phyloP scores from a whole-genome alignment of 2,888 invertebrate genomes.

The Leptarthrus brevirostris region DNA sequence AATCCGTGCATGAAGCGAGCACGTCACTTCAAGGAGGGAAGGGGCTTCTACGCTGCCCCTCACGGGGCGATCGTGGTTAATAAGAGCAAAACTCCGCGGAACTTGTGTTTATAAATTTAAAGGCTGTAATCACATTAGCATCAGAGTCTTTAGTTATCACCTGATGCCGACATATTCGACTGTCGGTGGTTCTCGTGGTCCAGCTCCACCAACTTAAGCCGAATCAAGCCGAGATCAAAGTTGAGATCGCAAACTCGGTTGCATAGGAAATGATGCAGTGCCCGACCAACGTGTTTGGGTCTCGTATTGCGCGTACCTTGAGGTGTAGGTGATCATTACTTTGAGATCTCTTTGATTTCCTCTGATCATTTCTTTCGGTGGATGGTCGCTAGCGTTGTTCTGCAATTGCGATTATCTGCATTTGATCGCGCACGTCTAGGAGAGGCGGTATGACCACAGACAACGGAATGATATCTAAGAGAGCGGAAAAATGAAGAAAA shows the following conservation, averaged over 20 bases:
- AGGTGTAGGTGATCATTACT: constrained; percentile 55
- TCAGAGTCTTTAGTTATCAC: constrained; percentile 65
- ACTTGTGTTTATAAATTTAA: constrained; percentile 66
- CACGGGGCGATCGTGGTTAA: constrained; percentile 47
- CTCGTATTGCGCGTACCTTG: constrained; percentile 55
- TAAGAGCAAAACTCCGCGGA: constrained; percentile 55
- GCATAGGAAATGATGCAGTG: neutral
- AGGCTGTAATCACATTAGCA: constrained; percentile 68
- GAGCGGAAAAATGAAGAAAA: constrained; percentile 59
- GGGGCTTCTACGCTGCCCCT: constrained; percentile 2
- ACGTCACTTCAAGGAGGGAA: constrained; percentile 14
- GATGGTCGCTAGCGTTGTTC: constrained; percentile 33
- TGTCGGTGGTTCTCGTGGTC: constrained; percentile 17
- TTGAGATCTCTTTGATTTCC: constrained; percentile 51
- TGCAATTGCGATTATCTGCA: constrained; percentile 51
- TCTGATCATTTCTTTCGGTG: constrained; percentile 45
- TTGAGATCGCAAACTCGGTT: constrained; percentile 55
- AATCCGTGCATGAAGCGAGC: constrained; percentile 36
- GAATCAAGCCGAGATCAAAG: constrained; percentile 37
- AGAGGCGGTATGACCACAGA: constrained; percentile 36
- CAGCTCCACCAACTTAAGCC: neutral
- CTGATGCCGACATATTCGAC: constrained; percentile 60
- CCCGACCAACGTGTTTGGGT: neutral
- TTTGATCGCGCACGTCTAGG: constrained; percentile 54
- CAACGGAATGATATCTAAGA: constrained; percentile 53